Evolutionary conservation across 2,113 vertebrate genomes (phyloP).

Genomic region (Setophaga coronata): DNA sequence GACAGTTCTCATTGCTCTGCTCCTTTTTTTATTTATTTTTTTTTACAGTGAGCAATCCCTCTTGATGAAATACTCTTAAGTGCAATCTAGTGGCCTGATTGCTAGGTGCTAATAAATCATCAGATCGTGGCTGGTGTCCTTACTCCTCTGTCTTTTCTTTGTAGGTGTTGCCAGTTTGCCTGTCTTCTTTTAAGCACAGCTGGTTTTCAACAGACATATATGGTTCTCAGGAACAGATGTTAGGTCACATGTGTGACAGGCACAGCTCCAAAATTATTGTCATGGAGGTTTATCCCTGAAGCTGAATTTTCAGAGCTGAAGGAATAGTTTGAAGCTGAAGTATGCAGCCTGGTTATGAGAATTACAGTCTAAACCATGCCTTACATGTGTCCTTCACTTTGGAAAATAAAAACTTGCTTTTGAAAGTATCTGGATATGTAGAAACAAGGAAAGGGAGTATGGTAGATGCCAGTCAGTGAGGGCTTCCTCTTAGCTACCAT

Average conservation of each 20-base stretch:
- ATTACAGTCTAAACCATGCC: background rate
- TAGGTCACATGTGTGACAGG: background rate
- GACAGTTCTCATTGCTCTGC: background rate
- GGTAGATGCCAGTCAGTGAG: background rate
- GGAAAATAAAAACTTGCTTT: background rate
- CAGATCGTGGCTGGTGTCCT: background rate
- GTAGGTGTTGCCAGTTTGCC: background rate
- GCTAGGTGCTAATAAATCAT: background rate
- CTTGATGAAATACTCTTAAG: background rate
- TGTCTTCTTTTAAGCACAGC: background rate
- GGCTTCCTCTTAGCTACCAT: background rate
- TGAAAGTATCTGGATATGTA: background rate
- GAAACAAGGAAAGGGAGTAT: background rate
- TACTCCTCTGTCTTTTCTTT: background rate
- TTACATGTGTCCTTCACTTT: accelerated
- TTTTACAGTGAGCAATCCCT: background rate
- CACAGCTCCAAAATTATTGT: background rate
- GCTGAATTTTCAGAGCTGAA: background rate
- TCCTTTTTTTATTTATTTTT: background rate
- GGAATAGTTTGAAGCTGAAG: background rate
- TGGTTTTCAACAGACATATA: background rate
- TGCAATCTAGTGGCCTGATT: background rate
- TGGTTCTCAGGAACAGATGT: background rate
- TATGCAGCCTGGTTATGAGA: background rate
- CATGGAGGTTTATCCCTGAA: background rate